Evolutionary conservation across 1,140 invertebrate genomes (phyloP), one percentile per base, ranked within the genome.

Genomic region (Drosophila varians): DNA sequence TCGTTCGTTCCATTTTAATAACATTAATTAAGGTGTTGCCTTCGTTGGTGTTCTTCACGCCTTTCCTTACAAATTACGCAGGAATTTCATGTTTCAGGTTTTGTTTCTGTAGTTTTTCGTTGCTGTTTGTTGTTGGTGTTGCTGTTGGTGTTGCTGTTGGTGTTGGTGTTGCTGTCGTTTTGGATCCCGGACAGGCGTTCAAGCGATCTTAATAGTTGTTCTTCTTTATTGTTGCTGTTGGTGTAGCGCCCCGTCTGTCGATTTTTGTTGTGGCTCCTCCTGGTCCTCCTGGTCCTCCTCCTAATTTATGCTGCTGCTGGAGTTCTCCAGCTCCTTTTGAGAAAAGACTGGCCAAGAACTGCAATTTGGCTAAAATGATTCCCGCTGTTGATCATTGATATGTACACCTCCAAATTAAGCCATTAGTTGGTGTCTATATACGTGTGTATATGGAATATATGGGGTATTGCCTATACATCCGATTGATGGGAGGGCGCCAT

Each of bases 41-140:
- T 90, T 90, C 89, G 89, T 90, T 90, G 89, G 89, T 90, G 89
- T 90, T 90, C 89, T 90, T 90, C 89, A 90, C 89, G 89, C 89
- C 89, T 90, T 80, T 90, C 89, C 89, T 86, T 90, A 90, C 86
- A 90, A 90, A 90, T 90, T 90, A 89, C 89, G 83, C 73, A 89
- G 86, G 89, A 90, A 90, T 90, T 90, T 90, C 82, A 88, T 90
- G 89, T 90, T 84, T 84, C 80, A 84, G 80, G 80, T 86, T 84
- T 84, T 90, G 73, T 87, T 75, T 60, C 46, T 70, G 70, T 49
- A 55, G 70, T 73, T 73, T 73, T 49, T 71, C 54, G 53, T 52
- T 45, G 51, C 42, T 28, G 58, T 53, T 64, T 56, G 72, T n/a
- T 42, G 65, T 84, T 90, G 73, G 87, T 75, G 55, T 40, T 69